These are phyloP conservation scores for Epinephelus cyanopodus DNA, from an alignment of 2,113 vertebrate genomes.

Conservation along the genomic window DNA sequence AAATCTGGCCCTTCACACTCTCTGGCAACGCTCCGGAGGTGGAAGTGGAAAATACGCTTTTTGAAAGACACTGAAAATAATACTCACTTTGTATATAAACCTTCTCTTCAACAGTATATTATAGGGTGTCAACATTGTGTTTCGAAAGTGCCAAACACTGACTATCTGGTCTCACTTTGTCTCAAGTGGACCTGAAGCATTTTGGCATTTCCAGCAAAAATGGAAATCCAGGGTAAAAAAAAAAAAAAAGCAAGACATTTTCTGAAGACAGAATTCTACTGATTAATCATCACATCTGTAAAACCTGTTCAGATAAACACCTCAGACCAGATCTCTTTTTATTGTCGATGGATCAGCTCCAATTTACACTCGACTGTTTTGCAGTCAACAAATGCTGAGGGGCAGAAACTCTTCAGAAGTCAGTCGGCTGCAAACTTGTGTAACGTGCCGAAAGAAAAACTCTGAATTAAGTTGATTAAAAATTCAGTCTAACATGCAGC, in stretches of 20 bases:
- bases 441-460: neutral
- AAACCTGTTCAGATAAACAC: neutral
- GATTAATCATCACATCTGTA: neutral
- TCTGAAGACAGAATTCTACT: neutral
- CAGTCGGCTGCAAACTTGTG: neutral
- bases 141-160: neutral
- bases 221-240: neutral
- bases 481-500: no score
- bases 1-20: conserved; percentile 2
- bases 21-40: neutral
- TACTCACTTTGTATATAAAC: conserved; percentile 1
- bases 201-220: neutral
- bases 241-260: neutral
- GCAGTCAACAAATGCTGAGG: neutral
- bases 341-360: neutral
- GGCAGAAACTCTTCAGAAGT: no score
- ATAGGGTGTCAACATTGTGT: neutral
- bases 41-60: conserved; percentile 21
- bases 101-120: conserved; percentile 11
- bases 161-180: neutral
- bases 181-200: neutral
- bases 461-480: no score
- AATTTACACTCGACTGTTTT: neutral
- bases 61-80: conserved; percentile 13
- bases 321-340: neutral